Percentiles rank a stretch among this genome's conserved stretches.
Evolutionary conservation across 2,797 vertebrate genomes (phyloP).

Genomic region (Epinephelus coioides): DNA sequence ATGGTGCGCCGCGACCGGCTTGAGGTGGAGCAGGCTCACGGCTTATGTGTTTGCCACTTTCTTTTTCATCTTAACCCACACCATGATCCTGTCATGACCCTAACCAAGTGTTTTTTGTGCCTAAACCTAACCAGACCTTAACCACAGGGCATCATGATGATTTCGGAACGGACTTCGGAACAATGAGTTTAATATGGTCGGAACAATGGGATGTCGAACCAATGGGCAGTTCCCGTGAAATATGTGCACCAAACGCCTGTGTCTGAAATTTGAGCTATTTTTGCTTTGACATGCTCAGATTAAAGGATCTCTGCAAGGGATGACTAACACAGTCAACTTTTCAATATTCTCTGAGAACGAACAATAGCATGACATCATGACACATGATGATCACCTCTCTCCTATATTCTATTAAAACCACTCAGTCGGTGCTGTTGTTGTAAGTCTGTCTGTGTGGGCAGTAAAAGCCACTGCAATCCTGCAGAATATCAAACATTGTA

Average conservation of each 20-base stretch:
- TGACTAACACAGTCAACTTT: no score
- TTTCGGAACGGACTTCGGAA: no score
- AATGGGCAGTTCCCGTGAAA: not conserved
- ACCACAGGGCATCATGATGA: no score
- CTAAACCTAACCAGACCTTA: no score
- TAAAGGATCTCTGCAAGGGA: not conserved
- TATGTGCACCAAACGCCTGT: not conserved
- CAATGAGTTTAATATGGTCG: no score
- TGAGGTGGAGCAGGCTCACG: no score
- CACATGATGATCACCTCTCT: not conserved
- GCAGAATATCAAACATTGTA: constrained; percentile 26
- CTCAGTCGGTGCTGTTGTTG: not conserved
- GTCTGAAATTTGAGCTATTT: not conserved
- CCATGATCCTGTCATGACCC: no score
- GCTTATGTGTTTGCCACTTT: no score
- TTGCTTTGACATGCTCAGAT: not conserved
- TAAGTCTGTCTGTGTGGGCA: not conserved
- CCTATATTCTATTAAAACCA: not conserved
- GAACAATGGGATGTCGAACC: no score
- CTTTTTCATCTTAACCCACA: no score
- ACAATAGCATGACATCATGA: not conserved
- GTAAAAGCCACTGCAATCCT: not conserved
- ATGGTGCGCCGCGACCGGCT: no score
- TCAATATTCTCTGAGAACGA: not conserved
- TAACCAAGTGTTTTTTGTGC: no score